Evolutionary conservation across 2,797 vertebrate genomes (phyloP).

Genomic region (Leptoclinus maculatus): DNA sequence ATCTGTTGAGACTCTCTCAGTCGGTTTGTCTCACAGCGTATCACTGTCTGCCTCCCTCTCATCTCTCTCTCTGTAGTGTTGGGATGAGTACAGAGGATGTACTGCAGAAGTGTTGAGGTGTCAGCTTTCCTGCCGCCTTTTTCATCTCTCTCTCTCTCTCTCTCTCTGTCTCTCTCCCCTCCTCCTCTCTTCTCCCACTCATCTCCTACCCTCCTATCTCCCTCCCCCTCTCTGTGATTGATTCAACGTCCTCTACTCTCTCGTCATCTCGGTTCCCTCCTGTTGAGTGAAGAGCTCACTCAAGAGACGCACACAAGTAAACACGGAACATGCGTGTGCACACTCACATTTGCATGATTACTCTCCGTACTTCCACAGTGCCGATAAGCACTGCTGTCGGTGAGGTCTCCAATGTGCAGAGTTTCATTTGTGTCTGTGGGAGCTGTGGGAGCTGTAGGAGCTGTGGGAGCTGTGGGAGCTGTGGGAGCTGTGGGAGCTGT

Average conservation of each 20-base stretch:
- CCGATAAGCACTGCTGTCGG: constrained; percentile 16
- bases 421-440: neutral
- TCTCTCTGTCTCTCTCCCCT: neutral
- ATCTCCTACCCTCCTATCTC: constrained; percentile 1
- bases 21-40: constrained; percentile 3
- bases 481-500: neutral
- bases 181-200: neutral
- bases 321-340: constrained; percentile 41
- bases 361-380: neutral
- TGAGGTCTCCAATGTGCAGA: neutral
- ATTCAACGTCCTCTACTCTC: constrained; percentile 3
- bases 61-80: neutral
- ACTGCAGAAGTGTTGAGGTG: constrained; percentile 43
- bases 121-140: constrained; percentile 20
- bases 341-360: constrained; percentile 27
- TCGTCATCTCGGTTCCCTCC: neutral
- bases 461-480: too few species aligned
- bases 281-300: constrained; percentile 18
- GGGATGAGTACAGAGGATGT: constrained; percentile 42
- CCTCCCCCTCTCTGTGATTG: constrained; percentile 15
- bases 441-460: neutral
- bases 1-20: neutral
- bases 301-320: constrained; percentile 5
- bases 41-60: constrained; percentile 2
- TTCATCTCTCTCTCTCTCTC: neutral